Percentiles rank a stretch among this genome's conserved stretches.
Evolutionary conservation across 1,140 invertebrate species (phyloP).

Genomic region (Choristoneura fumiferana): DNA sequence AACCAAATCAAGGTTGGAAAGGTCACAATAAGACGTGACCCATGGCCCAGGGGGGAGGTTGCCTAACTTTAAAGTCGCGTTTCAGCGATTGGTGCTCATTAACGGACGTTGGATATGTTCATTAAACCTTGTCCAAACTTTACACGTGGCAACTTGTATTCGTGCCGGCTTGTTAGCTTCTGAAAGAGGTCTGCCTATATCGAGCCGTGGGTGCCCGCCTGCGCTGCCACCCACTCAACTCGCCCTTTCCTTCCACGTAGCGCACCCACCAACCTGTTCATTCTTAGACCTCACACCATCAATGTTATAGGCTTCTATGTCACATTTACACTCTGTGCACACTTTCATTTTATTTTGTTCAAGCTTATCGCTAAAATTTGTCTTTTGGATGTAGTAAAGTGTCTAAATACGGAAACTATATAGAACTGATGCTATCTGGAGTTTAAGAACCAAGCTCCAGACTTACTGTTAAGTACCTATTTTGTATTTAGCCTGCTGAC

Average conservation of each 20-base stretch:
- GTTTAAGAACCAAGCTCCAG: constrained; percentile 32
- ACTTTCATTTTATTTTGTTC: constrained; percentile 45
- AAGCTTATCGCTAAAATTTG: constrained; percentile 56
- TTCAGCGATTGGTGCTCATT: constrained; percentile 50
- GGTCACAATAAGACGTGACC: constrained; percentile 83
- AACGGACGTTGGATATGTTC: constrained; percentile 48
- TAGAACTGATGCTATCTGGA: constrained; percentile 28
- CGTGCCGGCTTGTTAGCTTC: constrained; percentile 64
- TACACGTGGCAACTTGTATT: constrained; percentile 55
- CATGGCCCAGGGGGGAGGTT: constrained; percentile 64
- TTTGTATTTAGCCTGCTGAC: constrained; percentile 19
- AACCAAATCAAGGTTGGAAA: constrained; percentile 86
- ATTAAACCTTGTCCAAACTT: constrained; percentile 46
- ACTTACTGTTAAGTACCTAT: constrained; percentile 21
- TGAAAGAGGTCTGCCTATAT: constrained; percentile 58
- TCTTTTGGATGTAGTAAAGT: constrained; percentile 53
- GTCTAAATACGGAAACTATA: constrained; percentile 39
- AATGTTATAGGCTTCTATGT: constrained; percentile 50
- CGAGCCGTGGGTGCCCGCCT: constrained; percentile 72
- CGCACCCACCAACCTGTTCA: constrained; percentile 52
- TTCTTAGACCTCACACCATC: constrained; percentile 48
- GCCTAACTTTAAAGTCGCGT: constrained; percentile 47
- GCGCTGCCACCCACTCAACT: constrained; percentile 54
- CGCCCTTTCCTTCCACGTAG: constrained; percentile 47
- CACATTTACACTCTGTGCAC: constrained; percentile 52